Evolutionary conservation across 2,113 vertebrate species (phyloP).

Genomic region (Prunella fulvescens): DNA sequence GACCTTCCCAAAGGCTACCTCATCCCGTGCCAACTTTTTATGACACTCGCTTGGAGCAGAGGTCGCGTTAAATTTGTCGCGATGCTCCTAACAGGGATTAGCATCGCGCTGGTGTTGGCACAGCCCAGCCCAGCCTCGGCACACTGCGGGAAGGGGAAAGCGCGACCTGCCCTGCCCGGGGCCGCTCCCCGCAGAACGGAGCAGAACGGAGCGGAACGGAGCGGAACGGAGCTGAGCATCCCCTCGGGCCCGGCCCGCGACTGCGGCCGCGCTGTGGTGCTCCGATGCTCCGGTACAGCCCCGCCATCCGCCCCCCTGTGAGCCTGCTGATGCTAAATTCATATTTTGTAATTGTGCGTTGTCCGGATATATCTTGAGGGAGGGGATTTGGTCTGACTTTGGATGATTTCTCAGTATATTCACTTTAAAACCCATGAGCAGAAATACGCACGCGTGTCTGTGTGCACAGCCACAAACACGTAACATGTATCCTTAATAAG

Average conservation of each 20-base stretch:
- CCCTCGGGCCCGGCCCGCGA: too few relatives aligned
- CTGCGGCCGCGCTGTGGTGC: rapidly evolving
- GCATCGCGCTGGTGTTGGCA: not conserved
- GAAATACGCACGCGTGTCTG: rapidly evolving
- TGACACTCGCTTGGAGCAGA: not conserved
- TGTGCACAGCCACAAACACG: too few relatives aligned
- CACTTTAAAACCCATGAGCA: not conserved
- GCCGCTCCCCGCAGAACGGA: not conserved
- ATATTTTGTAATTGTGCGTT: not conserved
- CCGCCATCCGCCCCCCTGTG: not conserved
- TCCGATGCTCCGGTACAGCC: not conserved
- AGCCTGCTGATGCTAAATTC: not conserved
- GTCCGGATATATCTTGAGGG: not conserved
- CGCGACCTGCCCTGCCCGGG: not conserved
- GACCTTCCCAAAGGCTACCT: not conserved
- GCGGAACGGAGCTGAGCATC: too few relatives aligned
- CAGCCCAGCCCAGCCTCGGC: not conserved
- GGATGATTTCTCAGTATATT: not conserved
- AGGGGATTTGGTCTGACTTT: not conserved
- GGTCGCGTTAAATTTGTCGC: not conserved
- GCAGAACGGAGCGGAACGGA: too few relatives aligned
- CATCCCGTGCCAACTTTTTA: not conserved
- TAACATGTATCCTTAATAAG: not conserved
- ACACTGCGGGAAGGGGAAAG: rapidly evolving
- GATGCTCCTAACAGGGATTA: rapidly evolving